Evolutionary conservation across 2,888 invertebrate species (phyloP).

Genomic region (Polymixis lichenea): DNA sequence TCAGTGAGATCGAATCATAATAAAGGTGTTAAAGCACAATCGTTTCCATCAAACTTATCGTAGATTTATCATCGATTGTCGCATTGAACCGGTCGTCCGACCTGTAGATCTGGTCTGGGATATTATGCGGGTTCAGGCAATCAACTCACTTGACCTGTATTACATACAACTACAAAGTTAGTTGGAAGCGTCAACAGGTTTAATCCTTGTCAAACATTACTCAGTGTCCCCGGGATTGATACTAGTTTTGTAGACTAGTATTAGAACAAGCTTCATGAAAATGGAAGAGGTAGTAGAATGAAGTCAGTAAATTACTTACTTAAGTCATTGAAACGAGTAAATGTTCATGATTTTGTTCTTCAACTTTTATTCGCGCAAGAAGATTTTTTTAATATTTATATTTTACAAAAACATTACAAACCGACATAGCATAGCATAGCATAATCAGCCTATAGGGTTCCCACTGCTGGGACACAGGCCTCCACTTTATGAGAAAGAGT

Average conservation of each 20-base stretch:
- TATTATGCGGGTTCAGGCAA: slow-evolving; percentile 85
- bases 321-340: background rate
- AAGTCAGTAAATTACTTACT: background rate
- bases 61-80: slow-evolving; percentile 87
- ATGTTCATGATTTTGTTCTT: background rate
- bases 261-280: background rate
- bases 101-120: slow-evolving; percentile 80
- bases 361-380: background rate
- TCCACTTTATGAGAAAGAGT: too few relatives aligned
- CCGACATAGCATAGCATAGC: background rate
- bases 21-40: slow-evolving; percentile 68
- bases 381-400: background rate
- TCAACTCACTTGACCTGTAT: slow-evolving; percentile 83
- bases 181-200: slow-evolving; percentile 82
- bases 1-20: slow-evolving; percentile 54
- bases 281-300: background rate
- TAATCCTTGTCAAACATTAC: slow-evolving; percentile 78
- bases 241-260: slow-evolving; percentile 8
- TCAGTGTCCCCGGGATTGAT: slow-evolving; percentile 67
- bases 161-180: slow-evolving; percentile 78
- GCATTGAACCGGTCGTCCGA: slow-evolving; percentile 76
- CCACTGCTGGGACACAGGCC: too few relatives aligned
- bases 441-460: background rate
- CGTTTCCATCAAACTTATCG: slow-evolving; percentile 66
- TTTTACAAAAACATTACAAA: slow-evolving; percentile 4